Conservation (phyloP, 2,888 invertebrate genomes). For the Drosophila birchii region DNA sequence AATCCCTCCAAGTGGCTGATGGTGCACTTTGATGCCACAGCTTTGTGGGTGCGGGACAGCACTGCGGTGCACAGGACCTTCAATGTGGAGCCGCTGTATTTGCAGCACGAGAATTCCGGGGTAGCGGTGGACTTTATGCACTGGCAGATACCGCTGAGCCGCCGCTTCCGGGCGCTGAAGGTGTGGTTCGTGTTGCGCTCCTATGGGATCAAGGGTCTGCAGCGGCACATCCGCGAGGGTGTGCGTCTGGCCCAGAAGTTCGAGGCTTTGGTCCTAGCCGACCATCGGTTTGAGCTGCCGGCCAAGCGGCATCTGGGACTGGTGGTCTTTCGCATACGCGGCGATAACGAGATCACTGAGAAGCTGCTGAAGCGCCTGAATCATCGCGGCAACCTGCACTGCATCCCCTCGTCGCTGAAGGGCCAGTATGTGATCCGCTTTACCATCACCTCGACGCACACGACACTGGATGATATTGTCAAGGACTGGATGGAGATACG, state of each 20-base stretch:
- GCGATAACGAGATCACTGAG: conserved; percentile 95
- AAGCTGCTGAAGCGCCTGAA: conserved; percentile 94
- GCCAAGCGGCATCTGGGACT: conserved; percentile 93
- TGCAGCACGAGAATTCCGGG: conserved; percentile 99
- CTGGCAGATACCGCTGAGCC: conserved; percentile 98
- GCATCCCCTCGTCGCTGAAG: conserved; percentile 97
- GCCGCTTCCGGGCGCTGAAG: conserved; percentile 95
- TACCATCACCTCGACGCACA: conserved; percentile 95
- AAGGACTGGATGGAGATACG: conserved; percentile 95
- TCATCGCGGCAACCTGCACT: conserved; percentile 94
- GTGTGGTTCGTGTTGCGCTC: conserved; percentile 98
- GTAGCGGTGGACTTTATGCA: conserved; percentile 99
- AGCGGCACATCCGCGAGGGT: conserved; percentile 96
- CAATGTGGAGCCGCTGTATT: conserved; percentile 98
- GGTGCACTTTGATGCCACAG: conserved; percentile 99
- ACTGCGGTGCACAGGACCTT: conserved; percentile 97
- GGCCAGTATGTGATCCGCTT: conserved; percentile 94
- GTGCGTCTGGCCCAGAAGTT: conserved; percentile 95
- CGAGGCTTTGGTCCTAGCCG: conserved; percentile 92
- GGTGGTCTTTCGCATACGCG: conserved; percentile 95
- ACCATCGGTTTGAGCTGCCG: conserved; percentile 95
- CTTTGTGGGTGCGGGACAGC: conserved; percentile 98
- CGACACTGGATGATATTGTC: conserved; percentile 90
- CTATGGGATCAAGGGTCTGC: conserved; percentile 95
- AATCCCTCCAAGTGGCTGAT: conserved; percentile 99